Base-by-base conservation (phyloP, 2,797 vertebrate genomes). In the Lindbergichthys nudifrons region DNA sequence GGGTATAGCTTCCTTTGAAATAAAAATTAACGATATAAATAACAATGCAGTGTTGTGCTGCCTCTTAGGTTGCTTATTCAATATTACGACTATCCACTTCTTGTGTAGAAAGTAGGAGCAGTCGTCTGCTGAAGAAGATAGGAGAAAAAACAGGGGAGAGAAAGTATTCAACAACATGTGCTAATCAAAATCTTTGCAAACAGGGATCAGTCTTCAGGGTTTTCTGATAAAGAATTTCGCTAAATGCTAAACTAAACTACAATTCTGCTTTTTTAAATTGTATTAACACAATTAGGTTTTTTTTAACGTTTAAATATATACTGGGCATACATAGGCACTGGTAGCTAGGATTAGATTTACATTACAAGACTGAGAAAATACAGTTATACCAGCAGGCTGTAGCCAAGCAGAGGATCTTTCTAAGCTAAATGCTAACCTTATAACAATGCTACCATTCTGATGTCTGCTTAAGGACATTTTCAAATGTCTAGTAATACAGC, bases 21-120 rank as follows among this genome's bases (percentile, higher is more conserved):
- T 87, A 79, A 66, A 75, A 85, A 85, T 85, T 12, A 3, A 11
- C 61, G 70, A 59, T 68, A 77, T 80, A 87, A 85, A 85, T 79
- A 87, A 76, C 30, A 73, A 73, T 65, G 66, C 45, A 43, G 56
- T 41, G 65, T 42, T 73, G 46, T 51, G 61, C 30, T 32, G 47
- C 45, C 47, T 70, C 23, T 69, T 53, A 18, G 45, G 32, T 57
- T 62, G 41, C 62, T 71, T 54, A 53, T 26, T 72, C 16, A 46
- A 51, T 53, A 67, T 67, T 72, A 72, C 60, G 60, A 59, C 32
- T 36, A 47, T 66, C 58, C 16, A 61, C 67, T 23, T 56, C 8
- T 54, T 56, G 30, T 26, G 16, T 62, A 5, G 3, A 26, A 56
- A 62, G 45, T 30, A 23, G 45, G 45, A 70, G 45, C n/a, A 62